A percentile compares a stretch with the other conserved stretches of the same genome.
Evolutionary conservation across 2,797 vertebrate species (phyloP).

Genomic region (Takifugu ocellatus): DNA sequence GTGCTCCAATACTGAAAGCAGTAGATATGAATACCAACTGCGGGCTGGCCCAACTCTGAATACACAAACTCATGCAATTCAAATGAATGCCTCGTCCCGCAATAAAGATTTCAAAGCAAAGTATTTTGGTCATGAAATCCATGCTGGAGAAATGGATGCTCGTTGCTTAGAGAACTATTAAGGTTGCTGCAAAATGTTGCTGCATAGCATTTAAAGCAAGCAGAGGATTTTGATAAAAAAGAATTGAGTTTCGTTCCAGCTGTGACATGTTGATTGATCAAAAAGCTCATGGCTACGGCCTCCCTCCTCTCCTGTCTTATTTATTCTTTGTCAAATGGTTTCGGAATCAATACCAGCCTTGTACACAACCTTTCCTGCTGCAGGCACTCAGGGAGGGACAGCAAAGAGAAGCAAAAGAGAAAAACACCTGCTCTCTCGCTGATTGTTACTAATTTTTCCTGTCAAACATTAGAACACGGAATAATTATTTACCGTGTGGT

Average conservation of each 20-base stretch:
- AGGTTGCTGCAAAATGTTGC: constrained; percentile 42
- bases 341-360: constrained; percentile 94
- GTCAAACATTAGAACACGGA: constrained; percentile 87
- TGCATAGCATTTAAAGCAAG: constrained; percentile 75
- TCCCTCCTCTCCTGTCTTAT: constrained; percentile 90
- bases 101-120: constrained; percentile 66
- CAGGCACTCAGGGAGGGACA: constrained; percentile 64
- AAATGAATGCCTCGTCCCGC: constrained; percentile 43
- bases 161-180: constrained; percentile 49
- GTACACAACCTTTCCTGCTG: constrained; percentile 83
- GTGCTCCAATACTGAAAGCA: constrained; percentile 9
- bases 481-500: constrained; percentile 82
- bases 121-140: constrained; percentile 66
- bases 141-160: constrained; percentile 59
- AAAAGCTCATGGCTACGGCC: constrained; percentile 93
- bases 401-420: constrained; percentile 47
- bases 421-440: constrained; percentile 85
- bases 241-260: constrained; percentile 96
- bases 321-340: constrained; percentile 94
- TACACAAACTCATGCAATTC: constrained; percentile 50
- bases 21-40: constrained; percentile 24
- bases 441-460: constrained; percentile 88
- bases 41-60: constrained; percentile 6
- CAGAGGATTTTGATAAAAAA: constrained; percentile 94
- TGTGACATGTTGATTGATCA: constrained; percentile 99